Conservation (phyloP, 2,888 invertebrate genomes). For the Cryptops parisi region DNA sequence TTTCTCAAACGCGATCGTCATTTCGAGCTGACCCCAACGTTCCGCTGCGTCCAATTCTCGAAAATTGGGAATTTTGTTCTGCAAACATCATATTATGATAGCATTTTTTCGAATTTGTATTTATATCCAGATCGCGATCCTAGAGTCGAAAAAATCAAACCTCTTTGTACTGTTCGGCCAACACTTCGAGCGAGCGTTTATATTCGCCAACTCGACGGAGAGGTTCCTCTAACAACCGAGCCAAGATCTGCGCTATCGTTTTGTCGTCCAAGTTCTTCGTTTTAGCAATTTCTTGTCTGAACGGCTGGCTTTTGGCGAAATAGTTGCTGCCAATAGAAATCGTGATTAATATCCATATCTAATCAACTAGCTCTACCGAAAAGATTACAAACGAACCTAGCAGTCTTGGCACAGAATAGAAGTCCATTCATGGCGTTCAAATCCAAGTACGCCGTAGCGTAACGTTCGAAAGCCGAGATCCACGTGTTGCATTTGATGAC, state of each 20-base stretch:
- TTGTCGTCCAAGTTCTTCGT: slow-evolving; percentile 19
- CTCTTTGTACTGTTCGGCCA: slow-evolving; percentile 21
- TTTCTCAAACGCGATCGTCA: slow-evolving; percentile 26
- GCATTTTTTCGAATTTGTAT: too few species aligned
- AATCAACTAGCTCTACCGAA: too few species aligned
- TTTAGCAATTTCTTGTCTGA: slow-evolving; percentile 5
- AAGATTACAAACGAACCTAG: slow-evolving; percentile 23
- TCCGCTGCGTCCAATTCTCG: slow-evolving; percentile 12
- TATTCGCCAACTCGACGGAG: slow-evolving; percentile 27
- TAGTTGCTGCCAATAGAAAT: slow-evolving; percentile 1
- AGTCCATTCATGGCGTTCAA: slow-evolving; percentile 30
- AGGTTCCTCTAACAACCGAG: slow-evolving; percentile 27
- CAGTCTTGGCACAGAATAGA: slow-evolving; percentile 26
- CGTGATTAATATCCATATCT: not conserved
- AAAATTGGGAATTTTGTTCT: slow-evolving; percentile 2
- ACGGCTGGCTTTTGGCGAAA: slow-evolving; percentile 9
- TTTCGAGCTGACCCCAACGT: slow-evolving; percentile 9
- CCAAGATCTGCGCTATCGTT: slow-evolving; percentile 22
- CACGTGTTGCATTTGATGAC: slow-evolving; percentile 20
- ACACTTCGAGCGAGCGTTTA: slow-evolving; percentile 23
- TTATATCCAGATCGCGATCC: too few species aligned
- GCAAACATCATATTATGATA: too few species aligned
- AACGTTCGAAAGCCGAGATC: slow-evolving; percentile 24
- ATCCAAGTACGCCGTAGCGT: slow-evolving; percentile 26
- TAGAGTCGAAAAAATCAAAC: too few species aligned